These are phyloP conservation scores for Glaucidium brasilianum DNA, from an alignment of 2,113 vertebrate genomes.

Conservation along the genomic window DNA sequence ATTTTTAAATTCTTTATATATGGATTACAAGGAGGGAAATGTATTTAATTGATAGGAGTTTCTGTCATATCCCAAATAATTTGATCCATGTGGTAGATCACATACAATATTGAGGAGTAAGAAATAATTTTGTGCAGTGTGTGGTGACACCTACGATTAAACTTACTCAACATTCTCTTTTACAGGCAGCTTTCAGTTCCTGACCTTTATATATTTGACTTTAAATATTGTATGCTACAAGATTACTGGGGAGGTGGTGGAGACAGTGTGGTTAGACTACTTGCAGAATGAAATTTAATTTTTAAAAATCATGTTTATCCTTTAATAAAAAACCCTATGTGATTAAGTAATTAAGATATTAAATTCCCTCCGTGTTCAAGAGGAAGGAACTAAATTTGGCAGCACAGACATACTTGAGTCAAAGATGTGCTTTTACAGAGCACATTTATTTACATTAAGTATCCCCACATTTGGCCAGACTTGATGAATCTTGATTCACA, in stretches of 20 bases:
- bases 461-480: neutral
- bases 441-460: neutral
- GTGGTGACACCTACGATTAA: neutral
- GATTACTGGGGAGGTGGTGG: neutral
- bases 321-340: neutral
- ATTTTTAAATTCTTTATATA: neutral
- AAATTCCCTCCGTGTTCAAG: neutral
- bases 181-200: neutral
- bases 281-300: neutral
- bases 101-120: neutral
- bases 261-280: neutral
- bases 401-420: neutral
- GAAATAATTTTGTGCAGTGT: neutral
- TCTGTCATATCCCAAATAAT: neutral
- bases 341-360: constrained; percentile 36
- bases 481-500: constrained; percentile 1
- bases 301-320: neutral
- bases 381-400: constrained; percentile 28
- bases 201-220: neutral
- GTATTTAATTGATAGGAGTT: neutral
- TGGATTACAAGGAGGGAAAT: neutral
- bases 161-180: neutral
- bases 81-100: neutral
- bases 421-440: constrained; percentile 28
- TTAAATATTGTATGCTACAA: neutral